Base-by-base conservation (phyloP, 2,113 vertebrate species). In the Natator depressus region DNA sequence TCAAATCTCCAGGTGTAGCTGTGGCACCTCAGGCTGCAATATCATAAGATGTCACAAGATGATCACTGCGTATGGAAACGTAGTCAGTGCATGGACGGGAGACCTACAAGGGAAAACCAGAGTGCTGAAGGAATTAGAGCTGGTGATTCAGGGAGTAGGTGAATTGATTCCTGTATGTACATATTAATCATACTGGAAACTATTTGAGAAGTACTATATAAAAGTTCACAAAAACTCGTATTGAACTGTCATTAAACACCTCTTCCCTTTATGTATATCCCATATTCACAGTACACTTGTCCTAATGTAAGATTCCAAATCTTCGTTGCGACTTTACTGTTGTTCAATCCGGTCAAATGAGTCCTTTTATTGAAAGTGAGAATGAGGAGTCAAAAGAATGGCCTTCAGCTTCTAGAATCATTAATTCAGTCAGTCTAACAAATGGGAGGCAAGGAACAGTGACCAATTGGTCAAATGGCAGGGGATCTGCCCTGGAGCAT, bases 401-500 rank as follows among this genome's bases (percentile, higher is more conserved):
- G 97, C 95, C 95, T 97, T 62, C 86, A 88, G 93, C 95, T 95
- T 97, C 96, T 94, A 93, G 97, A 93, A 96, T 97, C 97, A 98
- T 98, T 98, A 98, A 97, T 98, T 97, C 97, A 96, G 82, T 98
- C 98, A 98, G 98, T 98, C 96, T 98, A 98, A 98, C 98, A 99
- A 98, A 99, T 98, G 98, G 98, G 96, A 98, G 97, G 97, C 89
- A 83, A 96, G 98, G 98, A 98, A 84, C 97, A 97, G 96, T 85
- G 97, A 98, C 98, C 99, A 99, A 99, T 99, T 99, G 99, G 98
- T 98, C 97, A 98, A 98, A 98, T 97, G 98, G 98, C 98, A 3
- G 99, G 99, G 98, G 98, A 98, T 98, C 98, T 98, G 98, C 98
- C 99, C 98, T 93, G 98, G 95, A 98, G 99, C 98, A 98, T 97